Percentiles rank a stretch among this genome's conserved stretches.
Conservation (phyloP, 2,113 vertebrate genomes). For the Anseranas semipalmata region DNA sequence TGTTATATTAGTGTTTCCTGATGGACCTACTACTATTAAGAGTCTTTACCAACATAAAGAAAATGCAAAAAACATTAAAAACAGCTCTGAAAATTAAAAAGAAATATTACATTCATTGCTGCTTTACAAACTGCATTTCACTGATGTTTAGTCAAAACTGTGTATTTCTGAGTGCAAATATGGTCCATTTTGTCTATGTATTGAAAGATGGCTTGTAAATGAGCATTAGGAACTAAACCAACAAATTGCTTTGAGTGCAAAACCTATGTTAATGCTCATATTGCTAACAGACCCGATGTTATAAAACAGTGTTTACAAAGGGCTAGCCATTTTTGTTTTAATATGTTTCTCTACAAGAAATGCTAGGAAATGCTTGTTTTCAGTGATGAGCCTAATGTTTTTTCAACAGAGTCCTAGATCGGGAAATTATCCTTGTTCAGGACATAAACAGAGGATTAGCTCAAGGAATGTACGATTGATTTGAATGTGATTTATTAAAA, state of each 20-base stretch:
- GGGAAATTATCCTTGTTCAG: neutral
- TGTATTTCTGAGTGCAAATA: neutral
- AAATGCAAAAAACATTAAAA: neutral
- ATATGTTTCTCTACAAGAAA: neutral
- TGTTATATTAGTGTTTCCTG: neutral
- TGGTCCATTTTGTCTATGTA: neutral
- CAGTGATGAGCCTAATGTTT: neutral
- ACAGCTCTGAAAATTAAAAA: neutral
- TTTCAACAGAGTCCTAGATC: neutral
- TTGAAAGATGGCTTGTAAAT: neutral
- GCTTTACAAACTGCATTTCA: neutral
- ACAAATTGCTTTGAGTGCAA: neutral
- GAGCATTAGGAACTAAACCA: neutral
- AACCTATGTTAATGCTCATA: neutral
- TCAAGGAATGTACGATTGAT: neutral
- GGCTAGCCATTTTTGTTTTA: neutral
- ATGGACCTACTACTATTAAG: neutral
- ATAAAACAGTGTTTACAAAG: neutral
- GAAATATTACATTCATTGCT: neutral
- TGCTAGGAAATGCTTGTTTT: neutral
- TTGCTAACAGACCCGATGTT: neutral
- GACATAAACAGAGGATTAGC: neutral
- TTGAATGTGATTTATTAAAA: neutral
- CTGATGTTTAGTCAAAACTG: neutral
- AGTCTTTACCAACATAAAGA: neutral